Conservation (phyloP, 2,888 invertebrate species). For the Molanna angustata region DNA sequence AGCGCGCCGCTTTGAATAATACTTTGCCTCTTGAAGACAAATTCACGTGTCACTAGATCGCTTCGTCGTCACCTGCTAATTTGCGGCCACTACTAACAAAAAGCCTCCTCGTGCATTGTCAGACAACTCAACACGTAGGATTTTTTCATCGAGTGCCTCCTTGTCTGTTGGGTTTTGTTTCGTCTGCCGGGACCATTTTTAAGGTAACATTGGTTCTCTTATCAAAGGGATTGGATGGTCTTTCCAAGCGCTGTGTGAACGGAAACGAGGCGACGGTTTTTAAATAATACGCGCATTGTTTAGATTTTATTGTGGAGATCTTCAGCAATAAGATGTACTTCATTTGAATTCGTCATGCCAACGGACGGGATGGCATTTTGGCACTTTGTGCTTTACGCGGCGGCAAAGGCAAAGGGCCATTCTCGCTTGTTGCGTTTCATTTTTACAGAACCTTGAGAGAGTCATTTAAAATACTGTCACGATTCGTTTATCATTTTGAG, state of each 20-base stretch:
- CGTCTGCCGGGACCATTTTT: constrained; percentile 2
- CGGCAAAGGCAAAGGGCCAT: background rate
- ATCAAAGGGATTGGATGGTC: constrained; percentile 12
- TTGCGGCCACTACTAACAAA: no score
- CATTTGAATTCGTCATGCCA: constrained; percentile 4
- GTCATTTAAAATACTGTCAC: no score
- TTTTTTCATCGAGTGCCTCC: constrained; percentile 15
- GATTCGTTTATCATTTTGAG: no score
- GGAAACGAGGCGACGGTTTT: constrained; percentile 19
- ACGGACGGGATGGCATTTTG: background rate
- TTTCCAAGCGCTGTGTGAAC: constrained; percentile 16
- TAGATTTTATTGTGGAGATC: constrained; percentile 14
- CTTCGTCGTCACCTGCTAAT: no score
- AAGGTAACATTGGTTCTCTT: constrained; percentile 12
- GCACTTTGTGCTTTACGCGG: background rate
- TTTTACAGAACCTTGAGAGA: no score
- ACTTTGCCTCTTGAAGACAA: no score
- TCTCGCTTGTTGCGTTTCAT: background rate
- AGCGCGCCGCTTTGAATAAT: constrained; percentile 31
- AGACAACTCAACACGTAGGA: no score
- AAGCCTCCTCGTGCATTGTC: no score
- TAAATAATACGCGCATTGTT: constrained; percentile 10
- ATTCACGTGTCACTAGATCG: no score
- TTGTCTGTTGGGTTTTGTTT: background rate
- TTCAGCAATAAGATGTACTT: constrained; percentile 3